Base-by-base conservation (phyloP, 2,797 vertebrate species). In the Esox lucius region DNA sequence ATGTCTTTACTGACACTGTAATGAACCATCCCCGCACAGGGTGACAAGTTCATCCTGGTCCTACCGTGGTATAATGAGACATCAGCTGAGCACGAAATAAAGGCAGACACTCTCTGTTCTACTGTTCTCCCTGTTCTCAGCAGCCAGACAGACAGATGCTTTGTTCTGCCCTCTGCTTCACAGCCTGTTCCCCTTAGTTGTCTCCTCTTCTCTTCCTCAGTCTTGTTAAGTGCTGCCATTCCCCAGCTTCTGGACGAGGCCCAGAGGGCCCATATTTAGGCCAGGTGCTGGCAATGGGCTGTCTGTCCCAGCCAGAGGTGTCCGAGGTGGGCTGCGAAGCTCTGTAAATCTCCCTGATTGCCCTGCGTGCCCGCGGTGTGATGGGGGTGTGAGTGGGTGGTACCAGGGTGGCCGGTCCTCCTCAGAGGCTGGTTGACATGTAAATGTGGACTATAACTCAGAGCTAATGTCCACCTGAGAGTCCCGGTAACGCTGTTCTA, bases 401-500 rank as follows among this genome's bases (percentile, higher is more conserved):
- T 91, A 88, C 91, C 76, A 88, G 93, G 94, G 93, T 93, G 95
- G 94, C 92, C 93, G 92, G 93, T 95, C 95, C 95, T 95, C 94
- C 92, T 93, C 95, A 90, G 91, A 90, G 92, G 94, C 95, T 93
- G 95, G 96, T 96, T 95, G 95, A 97, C 96, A 97, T 97, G 96
- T 96, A 97, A 98, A 98, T 97, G 90, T 90, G 56, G 73, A 91
- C 86, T 92, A 96, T 98, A 97, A 98, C 96, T 98, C 96, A 96
- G 91, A 93, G 87, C 93, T 96, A 96, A 96, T 97, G 95, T 95
- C 93, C 95, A 95, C 93, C 94, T 92, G 94, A 95, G 92, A 94
- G 94, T 94, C 77, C 85, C 92, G 90, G 92, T 78, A 87, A 93
- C 91, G 89, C 26, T 31, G 22, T 26, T 49, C 49, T 49, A 53